Evolutionary conservation across 2,888 invertebrate species (phyloP).

Genomic region (Agonopterix alstromeriana): DNA sequence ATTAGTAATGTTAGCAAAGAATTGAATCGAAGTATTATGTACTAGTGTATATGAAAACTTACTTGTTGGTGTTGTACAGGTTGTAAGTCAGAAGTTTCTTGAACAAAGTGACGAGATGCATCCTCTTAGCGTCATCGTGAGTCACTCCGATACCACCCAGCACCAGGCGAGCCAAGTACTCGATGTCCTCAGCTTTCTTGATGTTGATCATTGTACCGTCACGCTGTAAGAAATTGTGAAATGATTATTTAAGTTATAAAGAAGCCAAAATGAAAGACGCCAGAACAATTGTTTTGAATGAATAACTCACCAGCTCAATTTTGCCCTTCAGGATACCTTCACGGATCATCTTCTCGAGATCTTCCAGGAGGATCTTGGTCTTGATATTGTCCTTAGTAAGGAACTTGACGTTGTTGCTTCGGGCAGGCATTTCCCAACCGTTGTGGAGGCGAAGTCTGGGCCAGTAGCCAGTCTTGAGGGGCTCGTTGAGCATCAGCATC

Average conservation of each 20-base stretch:
- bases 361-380: conserved; percentile 43
- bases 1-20: neutral
- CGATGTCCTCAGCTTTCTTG: conserved; percentile 80
- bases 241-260: neutral
- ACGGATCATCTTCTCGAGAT: conserved; percentile 70
- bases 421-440: conserved; percentile 75
- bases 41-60: conserved; percentile 15
- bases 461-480: conserved; percentile 72
- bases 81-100: conserved; percentile 51
- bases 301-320: conserved; percentile 45
- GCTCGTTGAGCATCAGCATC: conserved; percentile 59
- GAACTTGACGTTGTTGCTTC: conserved; percentile 55
- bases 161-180: conserved; percentile 80
- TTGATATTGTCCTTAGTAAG: conserved; percentile 42
- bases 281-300: too few relatives aligned
- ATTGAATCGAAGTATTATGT: neutral
- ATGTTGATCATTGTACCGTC: conserved; percentile 78
- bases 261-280: too few relatives aligned
- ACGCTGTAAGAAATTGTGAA: conserved; percentile 34
- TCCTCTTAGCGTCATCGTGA: conserved; percentile 76
- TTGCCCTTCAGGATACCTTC: conserved; percentile 61
- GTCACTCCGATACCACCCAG: conserved; percentile 76
- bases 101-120: conserved; percentile 49
- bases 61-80: conserved; percentile 59
- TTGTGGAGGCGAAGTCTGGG: conserved; percentile 75